Evolutionary conservation across 2,797 vertebrate species (phyloP).

Genomic region (Otolemur crassicaudatus): DNA sequence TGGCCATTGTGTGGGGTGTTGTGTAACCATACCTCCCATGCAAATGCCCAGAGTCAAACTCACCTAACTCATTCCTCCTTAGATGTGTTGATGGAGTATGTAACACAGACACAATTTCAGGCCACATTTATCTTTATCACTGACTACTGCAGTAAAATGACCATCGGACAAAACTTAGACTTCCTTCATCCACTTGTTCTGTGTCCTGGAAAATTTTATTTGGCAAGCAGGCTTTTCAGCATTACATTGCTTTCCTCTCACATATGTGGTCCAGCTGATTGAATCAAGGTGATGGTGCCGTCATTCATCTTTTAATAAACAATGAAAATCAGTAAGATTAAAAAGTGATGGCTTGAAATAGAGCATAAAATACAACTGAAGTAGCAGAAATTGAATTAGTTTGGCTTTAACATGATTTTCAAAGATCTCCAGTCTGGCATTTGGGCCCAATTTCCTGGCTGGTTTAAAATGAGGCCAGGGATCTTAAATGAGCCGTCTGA

Average conservation of each 20-base stretch:
- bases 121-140: conserved; percentile 21
- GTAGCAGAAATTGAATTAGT: conserved; percentile 66
- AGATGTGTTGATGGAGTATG: not conserved
- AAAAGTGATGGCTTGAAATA: conserved; percentile 67
- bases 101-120: not conserved
- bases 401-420: conserved; percentile 66
- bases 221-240: not conserved
- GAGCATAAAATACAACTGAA: conserved; percentile 52
- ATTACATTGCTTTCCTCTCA: conserved; percentile 52
- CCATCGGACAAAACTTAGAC: not conserved
- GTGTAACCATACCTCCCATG: not conserved
- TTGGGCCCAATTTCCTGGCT: conserved; percentile 65
- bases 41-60: not conserved
- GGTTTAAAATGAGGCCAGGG: conserved; percentile 57
- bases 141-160: not conserved
- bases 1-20: not conserved
- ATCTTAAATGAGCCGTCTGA: conserved; percentile 48
- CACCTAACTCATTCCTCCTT: not conserved
- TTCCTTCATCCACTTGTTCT: conserved; percentile 38
- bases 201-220: conserved; percentile 54
- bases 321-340: conserved; percentile 65
- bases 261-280: conserved; percentile 5
- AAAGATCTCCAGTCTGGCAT: conserved; percentile 60
- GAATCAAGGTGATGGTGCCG: conserved; percentile 39
- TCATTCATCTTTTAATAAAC: conserved; percentile 66